Conservation (phyloP, 2,113 vertebrate genomes). For the Manacus vitellinus region DNA sequence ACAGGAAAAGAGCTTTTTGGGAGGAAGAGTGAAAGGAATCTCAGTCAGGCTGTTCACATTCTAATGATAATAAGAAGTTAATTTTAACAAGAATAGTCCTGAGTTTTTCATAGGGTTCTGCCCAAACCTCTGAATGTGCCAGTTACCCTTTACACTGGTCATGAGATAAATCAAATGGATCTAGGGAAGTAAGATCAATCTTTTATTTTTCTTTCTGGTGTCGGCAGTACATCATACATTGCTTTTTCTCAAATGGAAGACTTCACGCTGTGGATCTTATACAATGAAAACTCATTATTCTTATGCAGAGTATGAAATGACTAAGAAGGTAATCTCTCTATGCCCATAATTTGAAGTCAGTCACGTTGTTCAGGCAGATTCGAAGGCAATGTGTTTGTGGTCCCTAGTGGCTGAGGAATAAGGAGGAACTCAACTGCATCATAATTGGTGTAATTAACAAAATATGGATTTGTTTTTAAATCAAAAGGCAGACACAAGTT, state of each 20-base stretch:
- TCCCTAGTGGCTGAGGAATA: background rate
- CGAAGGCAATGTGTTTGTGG: background rate
- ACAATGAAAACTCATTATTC: background rate
- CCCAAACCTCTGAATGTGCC: background rate
- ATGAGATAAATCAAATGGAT: background rate
- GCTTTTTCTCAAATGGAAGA: background rate
- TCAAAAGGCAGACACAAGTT: background rate
- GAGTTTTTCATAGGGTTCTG: background rate
- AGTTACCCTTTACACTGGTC: background rate
- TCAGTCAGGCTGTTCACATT: background rate
- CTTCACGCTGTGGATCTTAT: background rate
- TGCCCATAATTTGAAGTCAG: slow-evolving; percentile 21
- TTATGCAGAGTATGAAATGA: background rate
- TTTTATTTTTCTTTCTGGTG: background rate
- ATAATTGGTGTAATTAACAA: background rate
- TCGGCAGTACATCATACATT: background rate
- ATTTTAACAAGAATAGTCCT: background rate
- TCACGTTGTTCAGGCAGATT: background rate
- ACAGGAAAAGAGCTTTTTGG: background rate
- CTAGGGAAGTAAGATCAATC: background rate
- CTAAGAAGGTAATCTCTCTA: background rate
- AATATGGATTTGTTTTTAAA: background rate
- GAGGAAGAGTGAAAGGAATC: background rate
- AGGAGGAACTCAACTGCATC: background rate
- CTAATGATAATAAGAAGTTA: background rate